Evolutionary conservation across 2,797 vertebrate species (phyloP).

Genomic region (Orestias chungarensis): DNA sequence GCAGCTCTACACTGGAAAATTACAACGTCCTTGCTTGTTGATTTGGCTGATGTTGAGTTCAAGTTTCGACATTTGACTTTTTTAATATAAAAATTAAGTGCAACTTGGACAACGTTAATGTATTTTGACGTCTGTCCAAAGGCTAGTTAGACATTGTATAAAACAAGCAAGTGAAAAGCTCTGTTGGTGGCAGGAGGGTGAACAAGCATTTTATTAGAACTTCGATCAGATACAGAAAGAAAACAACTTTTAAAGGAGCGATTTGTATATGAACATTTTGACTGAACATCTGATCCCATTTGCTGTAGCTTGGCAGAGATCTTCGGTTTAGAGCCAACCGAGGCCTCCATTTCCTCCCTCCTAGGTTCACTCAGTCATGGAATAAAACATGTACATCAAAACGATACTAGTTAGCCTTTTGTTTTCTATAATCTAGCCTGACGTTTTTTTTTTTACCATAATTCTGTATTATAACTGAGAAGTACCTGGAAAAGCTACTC

Average conservation of each 20-base stretch:
- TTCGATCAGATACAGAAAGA: not conserved
- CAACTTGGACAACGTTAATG: not conserved
- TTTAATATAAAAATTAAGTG: not conserved
- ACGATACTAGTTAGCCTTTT: constrained; percentile 13
- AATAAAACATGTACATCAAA: constrained; percentile 53
- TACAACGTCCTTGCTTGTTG: not conserved
- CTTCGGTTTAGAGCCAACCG: constrained; percentile 30
- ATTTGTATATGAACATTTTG: not conserved
- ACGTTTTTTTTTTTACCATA: not conserved
- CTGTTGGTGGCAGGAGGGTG: constrained; percentile 17
- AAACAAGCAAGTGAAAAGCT: constrained; percentile 39
- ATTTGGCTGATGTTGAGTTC: not conserved
- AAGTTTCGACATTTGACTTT: not conserved
- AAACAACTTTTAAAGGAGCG: not conserved
- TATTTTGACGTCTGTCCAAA: constrained; percentile 39
- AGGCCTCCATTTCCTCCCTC: constrained; percentile 72
- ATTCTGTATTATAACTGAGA: not conserved
- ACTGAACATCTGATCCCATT: not conserved
- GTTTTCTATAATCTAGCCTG: not conserved
- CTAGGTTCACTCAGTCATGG: constrained; percentile 35
- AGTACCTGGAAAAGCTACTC: not conserved
- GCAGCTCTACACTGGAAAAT: constrained; percentile 19
- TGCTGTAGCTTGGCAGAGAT: constrained; percentile 6
- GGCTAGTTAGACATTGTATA: constrained; percentile 52
- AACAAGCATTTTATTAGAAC: not conserved